Evolutionary conservation across 2,797 vertebrate species (phyloP).

Genomic region (Acanthis flammea): DNA sequence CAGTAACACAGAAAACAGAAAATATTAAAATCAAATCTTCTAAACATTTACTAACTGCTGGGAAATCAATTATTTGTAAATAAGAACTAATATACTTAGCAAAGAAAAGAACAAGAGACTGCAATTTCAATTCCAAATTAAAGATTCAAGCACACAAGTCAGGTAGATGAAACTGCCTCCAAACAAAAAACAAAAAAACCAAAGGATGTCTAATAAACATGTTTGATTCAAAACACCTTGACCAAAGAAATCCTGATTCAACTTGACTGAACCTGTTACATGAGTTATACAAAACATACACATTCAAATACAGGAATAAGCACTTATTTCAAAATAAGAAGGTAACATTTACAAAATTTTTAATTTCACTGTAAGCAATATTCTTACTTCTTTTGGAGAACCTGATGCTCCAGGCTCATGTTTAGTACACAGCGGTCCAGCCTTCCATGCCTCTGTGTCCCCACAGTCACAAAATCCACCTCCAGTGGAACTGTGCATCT

Average conservation of each 20-base stretch:
- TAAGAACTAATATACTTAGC: background rate
- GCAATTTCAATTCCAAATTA: background rate
- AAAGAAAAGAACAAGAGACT: background rate
- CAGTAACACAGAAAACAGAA: background rate
- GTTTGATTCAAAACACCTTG: background rate
- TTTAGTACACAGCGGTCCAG: slow-evolving; percentile 89
- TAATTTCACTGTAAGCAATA: background rate
- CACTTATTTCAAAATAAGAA: background rate
- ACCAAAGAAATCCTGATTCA: background rate
- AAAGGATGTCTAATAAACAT: background rate
- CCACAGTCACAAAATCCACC: slow-evolving; percentile 99
- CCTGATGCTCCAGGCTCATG: slow-evolving; percentile 84
- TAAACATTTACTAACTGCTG: background rate
- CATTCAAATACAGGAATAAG: background rate
- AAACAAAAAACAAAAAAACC: background rate
- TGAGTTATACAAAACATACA: background rate
- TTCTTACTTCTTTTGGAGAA: slow-evolving; percentile 86
- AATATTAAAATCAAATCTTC: background rate
- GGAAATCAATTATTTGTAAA: background rate
- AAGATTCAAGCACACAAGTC: background rate
- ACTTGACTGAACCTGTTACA: background rate
- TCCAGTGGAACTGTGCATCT: slow-evolving; percentile 97
- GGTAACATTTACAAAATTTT: background rate
- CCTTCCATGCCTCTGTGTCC: slow-evolving; percentile 96
- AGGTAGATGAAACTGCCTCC: background rate